These are phyloP conservation scores for Ooceraea biroi DNA, from an alignment of 1,140 invertebrate species.

Conservation along the genomic window DNA sequence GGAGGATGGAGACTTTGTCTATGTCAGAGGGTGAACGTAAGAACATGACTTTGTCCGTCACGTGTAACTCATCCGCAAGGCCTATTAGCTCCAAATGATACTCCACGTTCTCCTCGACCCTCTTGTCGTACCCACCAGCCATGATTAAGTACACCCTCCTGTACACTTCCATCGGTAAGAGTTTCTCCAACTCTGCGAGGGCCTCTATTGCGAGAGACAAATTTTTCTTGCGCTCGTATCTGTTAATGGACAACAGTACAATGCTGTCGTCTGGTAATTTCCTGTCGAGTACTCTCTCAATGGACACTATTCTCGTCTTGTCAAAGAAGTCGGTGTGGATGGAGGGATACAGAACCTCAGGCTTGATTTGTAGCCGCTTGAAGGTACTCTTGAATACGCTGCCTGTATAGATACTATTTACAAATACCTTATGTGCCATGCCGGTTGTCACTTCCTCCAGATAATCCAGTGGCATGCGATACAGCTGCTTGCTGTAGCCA, in stretches of 20 bases:
- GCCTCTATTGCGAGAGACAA: slow-evolving; percentile 93
- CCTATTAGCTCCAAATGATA: slow-evolving; percentile 93
- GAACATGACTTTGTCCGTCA: slow-evolving; percentile 93
- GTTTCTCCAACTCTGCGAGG: slow-evolving; percentile 89
- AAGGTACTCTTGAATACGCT: slow-evolving; percentile 95
- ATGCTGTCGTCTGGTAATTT: slow-evolving; percentile 86
- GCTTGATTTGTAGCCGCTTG: slow-evolving; percentile 88
- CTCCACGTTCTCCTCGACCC: slow-evolving; percentile 95
- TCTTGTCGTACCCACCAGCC: slow-evolving; percentile 98
- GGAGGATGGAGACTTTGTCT: slow-evolving; percentile 93
- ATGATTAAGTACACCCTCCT: slow-evolving; percentile 94
- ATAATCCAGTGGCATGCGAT: slow-evolving; percentile 96
- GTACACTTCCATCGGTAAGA: slow-evolving; percentile 87
- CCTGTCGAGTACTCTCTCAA: slow-evolving; percentile 84
- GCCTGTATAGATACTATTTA: slow-evolving; percentile 97
- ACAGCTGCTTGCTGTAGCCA: slow-evolving; percentile 91
- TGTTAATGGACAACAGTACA: slow-evolving; percentile 97
- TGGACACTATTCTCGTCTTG: slow-evolving; percentile 85
- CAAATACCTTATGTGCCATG: slow-evolving; percentile 94
- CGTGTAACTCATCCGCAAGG: slow-evolving; percentile 88
- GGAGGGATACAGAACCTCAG: slow-evolving; percentile 97
- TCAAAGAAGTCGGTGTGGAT: slow-evolving; percentile 94
- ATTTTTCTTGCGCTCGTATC: slow-evolving; percentile 99
- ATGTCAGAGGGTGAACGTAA: slow-evolving; percentile 95
- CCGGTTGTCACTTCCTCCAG: slow-evolving; percentile 96